These are phyloP conservation scores for Plecotus auritus DNA, from an alignment of 2,113 vertebrate genomes.

Conservation along the genomic window DNA sequence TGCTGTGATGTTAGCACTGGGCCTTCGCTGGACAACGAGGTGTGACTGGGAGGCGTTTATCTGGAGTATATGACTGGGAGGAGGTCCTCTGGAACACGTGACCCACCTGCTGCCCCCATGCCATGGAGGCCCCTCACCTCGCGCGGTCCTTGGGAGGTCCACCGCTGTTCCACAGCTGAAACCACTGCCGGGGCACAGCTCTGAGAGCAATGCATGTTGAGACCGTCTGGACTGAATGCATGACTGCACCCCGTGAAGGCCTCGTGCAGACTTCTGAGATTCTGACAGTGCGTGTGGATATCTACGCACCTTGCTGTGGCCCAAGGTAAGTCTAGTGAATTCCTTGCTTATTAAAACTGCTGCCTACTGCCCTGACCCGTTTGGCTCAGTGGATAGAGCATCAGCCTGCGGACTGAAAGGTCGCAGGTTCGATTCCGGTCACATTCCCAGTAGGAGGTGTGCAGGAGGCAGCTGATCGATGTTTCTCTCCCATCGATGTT, in stretches of 20 bases:
- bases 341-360: neutral
- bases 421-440: no score
- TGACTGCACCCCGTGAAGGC: neutral
- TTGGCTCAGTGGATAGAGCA: no score
- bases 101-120: no score
- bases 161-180: no score
- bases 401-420: no score
- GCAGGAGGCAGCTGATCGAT: no score
- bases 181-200: neutral
- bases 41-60: neutral
- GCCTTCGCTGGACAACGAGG: neutral
- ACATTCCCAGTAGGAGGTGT: no score
- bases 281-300: neutral
- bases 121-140: neutral
- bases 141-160: neutral
- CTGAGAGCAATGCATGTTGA: neutral
- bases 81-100: no score
- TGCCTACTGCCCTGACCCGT: no score
- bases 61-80: neutral
- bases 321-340: neutral
- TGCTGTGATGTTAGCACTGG: neutral
- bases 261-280: neutral
- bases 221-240: fast-evolving
- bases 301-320: neutral
- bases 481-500: no score